Evolutionary conservation across 1,140 invertebrate species (phyloP), one percentile per base, ranked within the genome.

Genomic region (Adelges cooleyi): DNA sequence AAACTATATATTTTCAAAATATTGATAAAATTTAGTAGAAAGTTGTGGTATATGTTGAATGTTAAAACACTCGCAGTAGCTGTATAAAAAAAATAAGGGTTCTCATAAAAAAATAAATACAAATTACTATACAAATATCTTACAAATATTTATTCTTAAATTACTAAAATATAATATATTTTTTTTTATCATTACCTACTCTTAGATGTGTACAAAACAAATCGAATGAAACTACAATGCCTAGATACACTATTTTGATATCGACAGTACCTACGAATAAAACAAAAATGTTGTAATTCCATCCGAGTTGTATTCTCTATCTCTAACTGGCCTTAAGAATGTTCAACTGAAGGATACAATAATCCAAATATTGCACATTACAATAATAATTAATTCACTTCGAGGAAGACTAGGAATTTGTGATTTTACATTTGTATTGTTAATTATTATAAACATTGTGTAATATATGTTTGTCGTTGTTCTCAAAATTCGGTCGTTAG

Each of bases 221-320:
- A 62, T 62, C 42, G 42, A 62, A 62, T 62, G 56, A 62, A 62
- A 62, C 44, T 62, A 62, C 56, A 48, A 48, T 29, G 27, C 38
- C 10, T 56, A 56, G 11, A 20, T 54, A 23, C 25, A 44, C 23
- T 44, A 44, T 56, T 48, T 62, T 46, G 56, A 62, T 29, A 62
- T 46, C 17, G 42, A 46, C 53, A 22, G 36, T 44, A 8, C 38
- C n/a, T n/a, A n/a, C n/a, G n/a, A n/a, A n/a, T n/a, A n/a, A 33
- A 42, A 33, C 44, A 46, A 62, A 46, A 46, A 29, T 48, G 29
- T 29, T 33, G 56, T 48, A 48, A 62, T 62, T 62, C 46, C 56
- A 62, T 62, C 42, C 56, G 20, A 62, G 56, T 62, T 46, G 56
- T 3, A 11, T 62, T 22, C 42, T 33, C n/a, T 62, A 22, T 22